These are phyloP conservation scores for Archilochus colubris DNA, from an alignment of 2,113 vertebrate species.

Conservation along the genomic window DNA sequence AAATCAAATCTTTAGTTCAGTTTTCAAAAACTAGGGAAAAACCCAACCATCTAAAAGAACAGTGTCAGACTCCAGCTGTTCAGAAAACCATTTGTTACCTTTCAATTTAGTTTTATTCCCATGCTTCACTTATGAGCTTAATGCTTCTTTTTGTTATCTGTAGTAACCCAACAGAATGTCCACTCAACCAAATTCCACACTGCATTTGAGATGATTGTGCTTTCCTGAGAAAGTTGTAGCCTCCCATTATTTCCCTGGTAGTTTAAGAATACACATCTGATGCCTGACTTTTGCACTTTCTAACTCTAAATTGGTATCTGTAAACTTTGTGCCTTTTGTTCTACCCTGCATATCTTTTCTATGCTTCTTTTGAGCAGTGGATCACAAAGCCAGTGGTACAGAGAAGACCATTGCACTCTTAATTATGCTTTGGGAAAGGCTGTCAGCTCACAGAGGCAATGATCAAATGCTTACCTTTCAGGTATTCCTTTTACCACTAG, in stretches of 20 bases:
- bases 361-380: neutral
- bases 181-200: neutral
- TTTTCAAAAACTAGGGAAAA: neutral
- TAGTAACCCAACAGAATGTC: neutral
- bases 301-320: neutral
- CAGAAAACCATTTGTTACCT: neutral
- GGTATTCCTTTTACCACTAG: neutral
- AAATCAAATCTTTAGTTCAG: neutral
- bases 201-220: neutral
- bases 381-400: neutral
- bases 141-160: neutral
- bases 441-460: neutral
- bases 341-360: neutral
- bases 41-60: neutral
- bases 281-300: neutral
- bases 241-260: neutral
- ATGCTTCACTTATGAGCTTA: neutral
- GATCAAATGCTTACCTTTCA: neutral
- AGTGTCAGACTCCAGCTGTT: neutral
- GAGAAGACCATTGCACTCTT: neutral
- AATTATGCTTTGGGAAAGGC: neutral
- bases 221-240: neutral
- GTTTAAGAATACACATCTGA: slow-evolving; percentile 27
- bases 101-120: neutral
- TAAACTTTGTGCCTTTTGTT: neutral